Evolutionary conservation across 1,140 invertebrate species (phyloP), one percentile per base, ranked within the genome.

Genomic region (Ridgeia piscesae): DNA sequence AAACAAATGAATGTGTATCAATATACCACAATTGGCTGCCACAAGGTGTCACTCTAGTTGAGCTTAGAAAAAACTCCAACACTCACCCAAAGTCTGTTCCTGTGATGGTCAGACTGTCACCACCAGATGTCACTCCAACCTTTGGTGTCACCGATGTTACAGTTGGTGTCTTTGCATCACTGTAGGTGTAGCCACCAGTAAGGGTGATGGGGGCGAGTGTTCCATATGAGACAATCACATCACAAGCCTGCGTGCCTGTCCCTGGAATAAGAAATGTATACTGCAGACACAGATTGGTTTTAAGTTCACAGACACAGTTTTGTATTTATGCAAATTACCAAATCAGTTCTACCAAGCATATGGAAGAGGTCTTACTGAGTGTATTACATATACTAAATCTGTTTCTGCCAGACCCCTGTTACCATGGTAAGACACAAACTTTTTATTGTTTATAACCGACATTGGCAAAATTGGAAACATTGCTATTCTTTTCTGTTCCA

Each of bases 101-200:
- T 33, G 35, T 88, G n/a, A 93, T 92, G n/a, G 93, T 92, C 33
- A 93, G 31, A 14, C 35, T 50, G 35, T 93, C 93, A 34, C 93
- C 93, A 33, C 93, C 93, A 88, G 89, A 93, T 34, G 93, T 93
- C 33, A 93, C 93, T 50, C 93, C 93, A 88, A 93, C 89, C 35
- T 42, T 88, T 42, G 93, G 93, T 21, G 34, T 89, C n/a, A 92
- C 92, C 35, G n/a, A 50, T 48, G 89, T 58, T 35, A 93, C 27
- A 17, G n/a, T 27, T 31, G 93, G 91, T 33, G 93, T 93, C 34
- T 89, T 35, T 58, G 77, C 33, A 88, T 88, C 34, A 8, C 90
- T 35, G 89, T 93, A 91, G 33, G 91, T 91, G 42, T 91, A 91
- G 48, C 34, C 48, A 91, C 91, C 34, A 48, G 42, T 91, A 33